Conservation (phyloP, 2,797 vertebrate species). For the Pampus argenteus region DNA sequence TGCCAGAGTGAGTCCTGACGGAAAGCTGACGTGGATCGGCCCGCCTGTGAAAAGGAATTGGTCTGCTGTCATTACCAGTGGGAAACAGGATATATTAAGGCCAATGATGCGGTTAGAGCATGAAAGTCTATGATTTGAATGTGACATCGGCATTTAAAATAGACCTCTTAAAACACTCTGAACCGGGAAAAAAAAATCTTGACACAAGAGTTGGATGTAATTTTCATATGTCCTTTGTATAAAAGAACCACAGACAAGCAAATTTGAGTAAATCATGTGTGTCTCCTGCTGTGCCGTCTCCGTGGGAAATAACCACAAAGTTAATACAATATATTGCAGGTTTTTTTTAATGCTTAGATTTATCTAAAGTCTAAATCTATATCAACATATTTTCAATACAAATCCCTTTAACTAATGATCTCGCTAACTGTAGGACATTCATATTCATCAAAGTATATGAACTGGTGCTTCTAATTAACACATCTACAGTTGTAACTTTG, state of each 20-base stretch:
- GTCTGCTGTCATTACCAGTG: not conserved
- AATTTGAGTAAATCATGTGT: not conserved
- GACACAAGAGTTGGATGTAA: not conserved
- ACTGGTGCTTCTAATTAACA: too few relatives aligned
- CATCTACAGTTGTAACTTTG: not conserved
- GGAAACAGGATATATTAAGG: not conserved
- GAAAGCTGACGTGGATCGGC: slow-evolving; percentile 86
- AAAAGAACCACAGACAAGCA: not conserved
- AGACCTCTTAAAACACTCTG: too few relatives aligned
- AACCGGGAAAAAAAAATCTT: not conserved
- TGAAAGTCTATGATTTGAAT: not conserved
- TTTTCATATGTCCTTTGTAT: not conserved
- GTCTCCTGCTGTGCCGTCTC: not conserved
- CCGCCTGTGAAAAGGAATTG: slow-evolving; percentile 74
- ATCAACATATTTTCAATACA: too few relatives aligned
- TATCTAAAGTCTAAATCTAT: too few relatives aligned
- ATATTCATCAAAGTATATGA: too few relatives aligned
- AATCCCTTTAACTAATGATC: not conserved
- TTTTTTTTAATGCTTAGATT: too few relatives aligned
- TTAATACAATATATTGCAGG: not conserved
- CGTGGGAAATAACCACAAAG: not conserved
- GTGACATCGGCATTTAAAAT: not conserved
- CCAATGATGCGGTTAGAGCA: slow-evolving; percentile 27
- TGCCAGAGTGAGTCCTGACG: slow-evolving; percentile 78
- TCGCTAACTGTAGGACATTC: not conserved